phyloP scores from a whole-genome alignment of 1,140 invertebrate species.

The Caenorhabditis brenneri region DNA sequence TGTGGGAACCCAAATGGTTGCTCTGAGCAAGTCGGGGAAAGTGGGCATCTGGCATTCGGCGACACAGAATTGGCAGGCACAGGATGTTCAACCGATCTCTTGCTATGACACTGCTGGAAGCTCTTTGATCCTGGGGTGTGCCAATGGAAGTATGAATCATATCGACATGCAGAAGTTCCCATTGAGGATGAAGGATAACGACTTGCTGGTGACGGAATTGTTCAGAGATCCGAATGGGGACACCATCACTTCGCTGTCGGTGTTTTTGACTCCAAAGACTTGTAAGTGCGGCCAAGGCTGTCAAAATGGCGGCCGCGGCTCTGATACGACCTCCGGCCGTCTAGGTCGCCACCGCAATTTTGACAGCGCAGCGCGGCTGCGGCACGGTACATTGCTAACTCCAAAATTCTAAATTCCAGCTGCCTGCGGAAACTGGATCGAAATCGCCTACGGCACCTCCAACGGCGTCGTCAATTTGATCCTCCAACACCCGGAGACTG shows the following conservation, averaged over 20 bases:
- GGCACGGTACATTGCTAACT: no score
- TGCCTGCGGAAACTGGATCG: slow-evolving; percentile 96
- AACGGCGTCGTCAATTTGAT: slow-evolving; percentile 93
- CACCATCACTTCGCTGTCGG: slow-evolving; percentile 95
- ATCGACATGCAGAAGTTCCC: slow-evolving; percentile 99
- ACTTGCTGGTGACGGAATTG: slow-evolving; percentile 92
- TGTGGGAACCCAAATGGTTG: slow-evolving; percentile 93
- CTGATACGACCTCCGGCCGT: no score
- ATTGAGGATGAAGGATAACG: slow-evolving; percentile 93
- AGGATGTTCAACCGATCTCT: slow-evolving; percentile 85
- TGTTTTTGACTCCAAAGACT: slow-evolving; percentile 95
- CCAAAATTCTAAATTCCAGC: no score
- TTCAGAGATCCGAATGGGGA: slow-evolving; percentile 92
- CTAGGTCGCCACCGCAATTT: no score
- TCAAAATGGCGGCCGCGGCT: no score
- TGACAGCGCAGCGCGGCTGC: no score
- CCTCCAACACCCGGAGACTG: slow-evolving; percentile 96
- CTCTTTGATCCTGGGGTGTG: slow-evolving; percentile 89
- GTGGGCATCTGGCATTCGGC: slow-evolving; percentile 98
- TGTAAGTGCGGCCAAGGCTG: no score
- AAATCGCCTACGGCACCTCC: slow-evolving; percentile 96
- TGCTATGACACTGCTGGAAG: slow-evolving; percentile 95
- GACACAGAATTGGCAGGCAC: slow-evolving; percentile 88
- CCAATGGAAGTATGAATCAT: slow-evolving; percentile 95
- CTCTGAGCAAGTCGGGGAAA: slow-evolving; percentile 89